Conservation (phyloP, 2,113 vertebrate species). For the Archilochus colubris region DNA sequence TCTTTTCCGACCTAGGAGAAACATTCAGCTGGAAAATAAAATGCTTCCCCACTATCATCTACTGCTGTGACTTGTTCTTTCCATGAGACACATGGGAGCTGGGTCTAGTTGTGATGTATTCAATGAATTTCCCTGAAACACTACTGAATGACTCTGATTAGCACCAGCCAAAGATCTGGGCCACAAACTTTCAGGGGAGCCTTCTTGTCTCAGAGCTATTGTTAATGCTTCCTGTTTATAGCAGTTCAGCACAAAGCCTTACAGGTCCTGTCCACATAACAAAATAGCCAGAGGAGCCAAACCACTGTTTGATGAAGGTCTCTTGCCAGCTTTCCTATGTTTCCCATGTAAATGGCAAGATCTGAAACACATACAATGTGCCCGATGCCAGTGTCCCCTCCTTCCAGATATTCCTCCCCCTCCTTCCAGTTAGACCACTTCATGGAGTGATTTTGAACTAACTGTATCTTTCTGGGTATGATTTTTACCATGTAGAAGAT, state of each 20-base stretch:
- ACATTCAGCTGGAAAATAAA: neutral
- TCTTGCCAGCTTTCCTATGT: neutral
- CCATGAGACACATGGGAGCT: neutral
- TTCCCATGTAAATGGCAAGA: neutral
- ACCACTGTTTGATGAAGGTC: neutral
- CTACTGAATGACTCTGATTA: slow-evolving; percentile 22
- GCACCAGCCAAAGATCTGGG: slow-evolving; percentile 28
- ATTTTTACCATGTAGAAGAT: neutral
- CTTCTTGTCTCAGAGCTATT: slow-evolving; percentile 65
- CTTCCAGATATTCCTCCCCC: neutral
- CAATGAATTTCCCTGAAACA: neutral
- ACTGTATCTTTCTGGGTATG: neutral
- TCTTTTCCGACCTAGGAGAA: neutral
- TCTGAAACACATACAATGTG: neutral
- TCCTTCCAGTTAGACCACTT: neutral
- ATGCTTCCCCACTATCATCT: neutral
- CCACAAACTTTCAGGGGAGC: slow-evolving; percentile 15
- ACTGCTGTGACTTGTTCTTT: neutral
- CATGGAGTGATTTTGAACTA: neutral
- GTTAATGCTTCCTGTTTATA: slow-evolving; percentile 66
- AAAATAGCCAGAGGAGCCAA: neutral
- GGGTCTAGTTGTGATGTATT: neutral
- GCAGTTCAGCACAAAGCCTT: slow-evolving; percentile 51
- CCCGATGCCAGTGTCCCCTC: neutral
- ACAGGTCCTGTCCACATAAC: slow-evolving; percentile 1